phyloP scores from a whole-genome alignment of 2,888 invertebrate genomes.

The Drosophila pseudotakahashii region DNA sequence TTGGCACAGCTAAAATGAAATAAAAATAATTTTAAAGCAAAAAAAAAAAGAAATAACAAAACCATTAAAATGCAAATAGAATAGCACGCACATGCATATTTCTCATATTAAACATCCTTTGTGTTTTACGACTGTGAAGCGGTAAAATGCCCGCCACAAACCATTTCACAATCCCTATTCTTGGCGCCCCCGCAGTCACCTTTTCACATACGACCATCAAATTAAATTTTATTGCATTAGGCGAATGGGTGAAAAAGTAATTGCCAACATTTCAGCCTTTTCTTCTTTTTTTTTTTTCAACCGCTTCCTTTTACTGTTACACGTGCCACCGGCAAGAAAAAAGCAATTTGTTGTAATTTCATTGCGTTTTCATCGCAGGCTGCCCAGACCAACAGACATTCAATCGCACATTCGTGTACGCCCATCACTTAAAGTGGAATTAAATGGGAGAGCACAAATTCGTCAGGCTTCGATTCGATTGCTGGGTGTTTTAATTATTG shows the following conservation, averaged over 20 bases:
- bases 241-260: constrained; percentile 55
- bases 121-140: constrained; percentile 60
- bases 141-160: constrained; percentile 53
- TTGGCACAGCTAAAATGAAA: not conserved
- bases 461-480: constrained; percentile 19
- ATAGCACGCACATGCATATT: constrained; percentile 23
- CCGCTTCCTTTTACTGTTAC: constrained; percentile 44
- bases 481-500: constrained; percentile 27
- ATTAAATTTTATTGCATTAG: constrained; percentile 76
- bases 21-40: constrained; percentile 53
- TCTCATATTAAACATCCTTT: constrained; percentile 57
- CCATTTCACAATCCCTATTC: constrained; percentile 39
- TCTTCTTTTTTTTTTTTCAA: constrained; percentile 18
- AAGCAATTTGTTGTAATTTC: constrained; percentile 48
- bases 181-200: constrained; percentile 42
- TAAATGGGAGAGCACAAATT: constrained; percentile 30
- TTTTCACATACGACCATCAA: constrained; percentile 61
- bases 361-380: constrained; percentile 31
- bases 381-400: not conserved
- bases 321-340: constrained; percentile 37
- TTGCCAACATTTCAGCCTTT: constrained; percentile 35
- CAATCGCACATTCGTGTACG: constrained; percentile 2
- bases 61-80: constrained; percentile 69
- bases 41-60: constrained; percentile 40
- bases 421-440: constrained; percentile 25